Base-by-base conservation (phyloP, 2,888 invertebrate species). In the Trachelus stipa region DNA sequence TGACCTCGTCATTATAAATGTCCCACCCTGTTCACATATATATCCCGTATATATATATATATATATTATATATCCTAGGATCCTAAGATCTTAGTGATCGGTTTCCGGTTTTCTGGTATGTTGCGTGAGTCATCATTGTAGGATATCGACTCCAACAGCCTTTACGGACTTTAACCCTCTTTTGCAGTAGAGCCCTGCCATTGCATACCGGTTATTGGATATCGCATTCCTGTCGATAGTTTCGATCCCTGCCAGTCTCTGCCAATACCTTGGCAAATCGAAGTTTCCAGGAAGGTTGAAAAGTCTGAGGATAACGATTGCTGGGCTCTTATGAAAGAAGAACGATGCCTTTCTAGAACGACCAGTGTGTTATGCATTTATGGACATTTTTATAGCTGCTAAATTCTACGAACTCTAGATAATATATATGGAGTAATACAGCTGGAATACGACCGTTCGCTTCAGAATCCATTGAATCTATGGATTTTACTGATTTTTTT, bases 161-260 rank as follows among this genome's bases (percentile, higher is more conserved):
- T 56, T 56, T 56, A 56, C 40, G 40, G 40, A 56, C 23, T 9
- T 56, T 56, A 56, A 23, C 23, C 23, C 40, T 56, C 40, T 23
- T 56, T 23, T 56, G 40, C 40, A 56, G 23, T 23, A 9, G 9
- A 56, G 23, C 23, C 11, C 34, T 56, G 34, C 34, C 71, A 34
- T 69, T 31, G 30, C 71, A n/a, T 78, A 68, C 33, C 33, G 68
- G 75, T 78, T 78, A 75, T 75, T 75, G 56, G 9, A 73, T 69
- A 71, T 31, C 69, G 68, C 34, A 71, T 74, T 79, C 34, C 73
- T 69, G 74, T 73, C 76, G 73, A 74, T 71, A 71, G 69, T 76
- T 79, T 76, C 69, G 76, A 79, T 74, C 73, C 68, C 73, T n/a
- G 56, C 68, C 40, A 56, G 40, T 56, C 15, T 56, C 23, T 56